Evolutionary conservation across 2,888 invertebrate species (phyloP), one percentile per base, ranked within the genome.

Genomic region (Cinara cedri): DNA sequence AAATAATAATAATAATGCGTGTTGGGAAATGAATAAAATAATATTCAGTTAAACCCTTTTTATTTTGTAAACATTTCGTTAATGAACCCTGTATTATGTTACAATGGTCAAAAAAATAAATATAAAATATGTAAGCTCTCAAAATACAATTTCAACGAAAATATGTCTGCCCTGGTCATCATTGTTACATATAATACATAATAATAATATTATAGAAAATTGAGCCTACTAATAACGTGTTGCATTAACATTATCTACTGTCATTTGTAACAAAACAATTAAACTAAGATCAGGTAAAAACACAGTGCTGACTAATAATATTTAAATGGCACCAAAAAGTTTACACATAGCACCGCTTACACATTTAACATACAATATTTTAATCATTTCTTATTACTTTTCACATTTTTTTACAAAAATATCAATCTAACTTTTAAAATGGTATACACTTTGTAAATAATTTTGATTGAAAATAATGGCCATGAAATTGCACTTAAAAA

Each of bases 241-340:
- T 16, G 34, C 76, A 34, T 44, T 42, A 57, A 57, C 76, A 68
- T 46, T 66, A 68, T 16, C 57, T 57, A 70, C 76, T 57, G 46
- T 68, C 11, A 44, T 78, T 70, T 60, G 34, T 78, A 78, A 78
- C 78, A 78, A 70, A 78, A 70, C 68, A 78, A 70, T 78, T 75
- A 60, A 76, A 76, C 68, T 78, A 78, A 78, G 24, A 78, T 70
- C 78, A 70, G 60, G 66, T 78, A 76, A 66, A 74, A 66, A 76
- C 24, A 75, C 42, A 78, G 78, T 68, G 78, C 78, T 68, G 70
- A 78, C 68, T 78, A 68, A 78, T 34, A 78, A 62, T 57, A 60
- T 78, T 70, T 60, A 78, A 78, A 78, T 78, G 78, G 78, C 78
- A 78, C 78, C 78, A 78, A 78, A 70, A 78, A 78, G 66, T 70